Evolutionary conservation across 2,797 vertebrate genomes (phyloP), one percentile per base, ranked within the genome.

Genomic region (Sebastes oblongus): DNA sequence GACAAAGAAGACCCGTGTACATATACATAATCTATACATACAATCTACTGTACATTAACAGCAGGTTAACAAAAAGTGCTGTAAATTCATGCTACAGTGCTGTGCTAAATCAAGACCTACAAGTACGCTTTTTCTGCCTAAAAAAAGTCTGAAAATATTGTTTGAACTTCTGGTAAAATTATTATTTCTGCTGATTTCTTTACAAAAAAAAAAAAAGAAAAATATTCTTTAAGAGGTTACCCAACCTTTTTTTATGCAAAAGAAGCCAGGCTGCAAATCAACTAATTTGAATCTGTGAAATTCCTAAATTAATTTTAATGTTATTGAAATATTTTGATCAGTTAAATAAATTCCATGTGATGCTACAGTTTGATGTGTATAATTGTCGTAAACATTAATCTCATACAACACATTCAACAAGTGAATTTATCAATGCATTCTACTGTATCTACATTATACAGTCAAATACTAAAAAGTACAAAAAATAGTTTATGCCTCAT

Each of bases 81-180:
- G 88, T 88, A 79, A 90, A 87, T 83, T 94, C 92, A 95, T 95
- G 94, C 94, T 95, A 95, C 94, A 95, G 89, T 93, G 91, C 84
- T 92, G 83, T 84, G 91, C 92, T 93, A 92, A 92, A 80, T 89
- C 75, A 86, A 91, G 71, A 91, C 83, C 64, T 76, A 89, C 70
- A 20, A 72, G 27, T 81, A 62, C 1, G 27, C 52, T 75, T 86
- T 67, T 64, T 64, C 66, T 8, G 60, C 56, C 62, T 56, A 56
- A 66, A 78, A 75, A 78, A 65, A 34, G 8, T 25, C 14, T 10
- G 4, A 66, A 58, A 71, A 64, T 54, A 62, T 64, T 29, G 12
- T 84, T 77, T 59, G 18, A 66, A 67, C 12, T 46, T 59, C 25
- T 27, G 32, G 30, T 72, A 54, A 80, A 78, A 36, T 42, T 34